Percentiles rank a stretch among this genome's conserved stretches.
These are phyloP conservation scores for Zophobas morio DNA, from an alignment of 1,140 invertebrate genomes.

Conservation along the genomic window DNA sequence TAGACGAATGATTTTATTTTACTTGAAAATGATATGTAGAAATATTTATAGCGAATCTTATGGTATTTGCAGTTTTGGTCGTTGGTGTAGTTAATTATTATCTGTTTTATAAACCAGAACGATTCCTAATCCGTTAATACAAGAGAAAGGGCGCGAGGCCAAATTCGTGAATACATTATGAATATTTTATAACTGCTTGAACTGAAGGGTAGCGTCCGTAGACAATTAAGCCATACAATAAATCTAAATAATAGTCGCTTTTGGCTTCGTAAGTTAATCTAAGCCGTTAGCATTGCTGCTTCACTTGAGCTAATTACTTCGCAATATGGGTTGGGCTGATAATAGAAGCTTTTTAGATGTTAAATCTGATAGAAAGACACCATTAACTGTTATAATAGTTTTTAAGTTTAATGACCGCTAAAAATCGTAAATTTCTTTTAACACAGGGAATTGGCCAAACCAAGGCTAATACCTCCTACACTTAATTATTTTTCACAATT, in stretches of 20 bases:
- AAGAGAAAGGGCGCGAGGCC: conserved; percentile 34
- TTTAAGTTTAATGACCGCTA: conserved; percentile 8
- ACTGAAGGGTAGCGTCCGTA: conserved; percentile 53
- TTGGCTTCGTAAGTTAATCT: conserved; percentile 53
- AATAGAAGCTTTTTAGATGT: conserved; percentile 45
- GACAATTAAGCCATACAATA: conserved; percentile 56
- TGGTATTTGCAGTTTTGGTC: too few species aligned
- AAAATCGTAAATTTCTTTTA: conserved; percentile 22
- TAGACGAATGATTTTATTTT: too few species aligned
- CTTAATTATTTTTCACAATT: conserved; percentile 38
- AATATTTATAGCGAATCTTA: too few species aligned
- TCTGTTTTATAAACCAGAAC: conserved; percentile 12
- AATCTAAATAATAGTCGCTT: conserved; percentile 56
- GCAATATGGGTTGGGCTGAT: conserved; percentile 49
- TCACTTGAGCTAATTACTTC: conserved; percentile 49
- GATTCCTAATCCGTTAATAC: conserved; percentile 27
- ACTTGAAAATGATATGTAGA: too few species aligned
- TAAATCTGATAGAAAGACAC: conserved; percentile 39
- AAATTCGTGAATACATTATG: conserved; percentile 52
- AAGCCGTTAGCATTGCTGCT: conserved; percentile 46
- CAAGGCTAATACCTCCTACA: conserved; percentile 5
- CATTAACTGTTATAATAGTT: neutral
- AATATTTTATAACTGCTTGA: conserved; percentile 56
- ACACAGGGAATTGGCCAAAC: conserved; percentile 11
- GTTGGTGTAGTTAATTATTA: conserved; percentile 19